Evolutionary conservation across 2,888 invertebrate species (phyloP).

Genomic region (Nebria brevicollis): DNA sequence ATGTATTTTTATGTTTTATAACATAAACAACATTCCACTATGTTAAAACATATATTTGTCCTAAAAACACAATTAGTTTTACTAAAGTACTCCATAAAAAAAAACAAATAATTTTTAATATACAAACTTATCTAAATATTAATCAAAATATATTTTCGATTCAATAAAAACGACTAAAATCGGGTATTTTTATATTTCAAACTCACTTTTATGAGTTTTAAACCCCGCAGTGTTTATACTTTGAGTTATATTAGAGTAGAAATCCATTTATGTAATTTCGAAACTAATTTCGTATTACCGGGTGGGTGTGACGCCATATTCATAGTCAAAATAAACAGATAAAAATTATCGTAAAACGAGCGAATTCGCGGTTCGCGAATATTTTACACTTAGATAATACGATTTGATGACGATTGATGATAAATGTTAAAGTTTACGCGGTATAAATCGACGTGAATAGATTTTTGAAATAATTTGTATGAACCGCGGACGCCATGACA

Average conservation of each 20-base stretch:
- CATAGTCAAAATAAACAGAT: not conserved
- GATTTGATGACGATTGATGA: not conserved
- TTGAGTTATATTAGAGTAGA: not conserved
- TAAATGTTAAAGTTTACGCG: not conserved
- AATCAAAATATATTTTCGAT: not conserved
- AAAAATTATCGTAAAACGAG: not conserved
- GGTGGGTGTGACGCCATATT: slow-evolving; percentile 4
- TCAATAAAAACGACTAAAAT: not conserved
- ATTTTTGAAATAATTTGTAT: slow-evolving; percentile 52
- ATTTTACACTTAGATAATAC: slow-evolving; percentile 5
- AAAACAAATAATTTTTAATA: not conserved
- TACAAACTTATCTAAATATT: not conserved
- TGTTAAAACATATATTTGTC: not conserved
- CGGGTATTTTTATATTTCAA: not conserved
- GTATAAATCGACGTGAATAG: slow-evolving; percentile 7
- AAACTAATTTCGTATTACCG: not conserved
- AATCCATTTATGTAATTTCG: not conserved
- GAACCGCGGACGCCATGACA: slow-evolving; percentile 58
- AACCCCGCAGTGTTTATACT: not conserved
- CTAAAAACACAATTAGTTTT: not conserved
- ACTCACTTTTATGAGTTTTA: not conserved
- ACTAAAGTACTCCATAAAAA: not conserved
- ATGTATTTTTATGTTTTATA: slow-evolving; percentile 6
- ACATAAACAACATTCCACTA: slow-evolving; percentile 4
- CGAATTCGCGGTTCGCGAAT: slow-evolving; percentile 11